Evolutionary conservation across 2,888 invertebrate species (phyloP).

Genomic region (Hanleya hanleyi): DNA sequence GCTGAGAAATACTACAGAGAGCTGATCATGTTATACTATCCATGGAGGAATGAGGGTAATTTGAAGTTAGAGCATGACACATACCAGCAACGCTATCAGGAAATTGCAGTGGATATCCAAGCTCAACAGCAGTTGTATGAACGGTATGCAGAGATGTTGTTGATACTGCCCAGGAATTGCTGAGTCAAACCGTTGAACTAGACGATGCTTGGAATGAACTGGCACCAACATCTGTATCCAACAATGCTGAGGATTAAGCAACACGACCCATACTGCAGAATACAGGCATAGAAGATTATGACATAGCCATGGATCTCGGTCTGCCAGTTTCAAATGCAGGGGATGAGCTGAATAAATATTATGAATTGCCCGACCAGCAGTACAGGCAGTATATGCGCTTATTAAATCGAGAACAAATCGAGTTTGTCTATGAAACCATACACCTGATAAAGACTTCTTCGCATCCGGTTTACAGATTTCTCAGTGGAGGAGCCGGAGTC

Average conservation of each 20-base stretch:
- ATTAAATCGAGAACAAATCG: conserved; percentile 34
- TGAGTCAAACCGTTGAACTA: conserved; percentile 18
- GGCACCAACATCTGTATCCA: conserved; percentile 32
- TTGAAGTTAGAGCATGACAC: conserved; percentile 12
- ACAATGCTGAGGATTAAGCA: conserved; percentile 20
- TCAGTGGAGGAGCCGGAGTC: conserved; percentile 43
- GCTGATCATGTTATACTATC: no score
- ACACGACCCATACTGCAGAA: conserved; percentile 11
- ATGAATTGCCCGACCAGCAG: conserved; percentile 35
- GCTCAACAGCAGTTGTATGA: conserved; percentile 21
- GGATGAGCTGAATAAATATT: conserved; percentile 6
- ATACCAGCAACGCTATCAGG: conserved; percentile 17
- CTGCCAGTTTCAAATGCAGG: conserved; percentile 19
- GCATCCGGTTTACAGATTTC: conserved; percentile 34
- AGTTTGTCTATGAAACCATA: conserved; percentile 36
- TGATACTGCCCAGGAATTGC: conserved; percentile 18
- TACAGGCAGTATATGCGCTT: conserved; percentile 31
- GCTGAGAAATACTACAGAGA: no score
- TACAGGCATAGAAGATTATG: conserved; percentile 30
- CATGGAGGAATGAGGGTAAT: conserved; percentile 51
- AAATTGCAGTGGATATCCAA: conserved; percentile 21
- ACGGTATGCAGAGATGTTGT: conserved; percentile 23
- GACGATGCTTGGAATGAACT: conserved; percentile 32
- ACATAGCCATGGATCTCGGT: conserved; percentile 36
- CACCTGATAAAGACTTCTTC: conserved; percentile 27